Evolutionary conservation across 1,140 invertebrate species (phyloP).

Genomic region (Anoplophora glabripennis): DNA sequence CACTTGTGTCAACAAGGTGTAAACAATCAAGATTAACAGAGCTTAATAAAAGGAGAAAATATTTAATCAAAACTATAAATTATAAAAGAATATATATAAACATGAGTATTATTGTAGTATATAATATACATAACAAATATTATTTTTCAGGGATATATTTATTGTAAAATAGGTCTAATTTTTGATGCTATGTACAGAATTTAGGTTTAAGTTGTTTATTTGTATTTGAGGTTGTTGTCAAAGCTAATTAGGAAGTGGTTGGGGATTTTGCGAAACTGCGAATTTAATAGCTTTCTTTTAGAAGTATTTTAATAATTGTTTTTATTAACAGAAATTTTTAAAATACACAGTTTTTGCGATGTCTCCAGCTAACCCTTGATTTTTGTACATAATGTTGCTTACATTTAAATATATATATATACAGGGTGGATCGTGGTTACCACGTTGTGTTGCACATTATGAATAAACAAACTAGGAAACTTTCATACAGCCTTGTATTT

Average conservation of each 20-base stretch:
- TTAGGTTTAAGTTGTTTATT: too few species aligned
- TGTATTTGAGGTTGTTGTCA: background rate
- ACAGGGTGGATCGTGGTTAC: conserved; percentile 5
- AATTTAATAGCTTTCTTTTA: too few species aligned
- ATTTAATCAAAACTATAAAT: conserved; percentile 16
- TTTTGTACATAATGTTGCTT: conserved; percentile 14
- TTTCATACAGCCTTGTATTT: too few species aligned
- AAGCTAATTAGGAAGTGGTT: conserved; percentile 15
- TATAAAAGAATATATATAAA: background rate
- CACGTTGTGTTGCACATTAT: conserved; percentile 11
- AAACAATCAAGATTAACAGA: conserved; percentile 6
- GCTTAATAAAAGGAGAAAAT: conserved; percentile 6
- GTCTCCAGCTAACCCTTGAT: background rate
- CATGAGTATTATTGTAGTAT: too few species aligned
- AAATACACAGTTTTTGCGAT: too few species aligned
- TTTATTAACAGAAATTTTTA: too few species aligned
- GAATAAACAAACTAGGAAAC: too few species aligned
- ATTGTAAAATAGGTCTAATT: too few species aligned
- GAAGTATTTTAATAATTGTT: too few species aligned
- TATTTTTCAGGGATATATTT: too few species aligned
- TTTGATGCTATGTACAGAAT: too few species aligned
- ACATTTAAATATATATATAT: background rate
- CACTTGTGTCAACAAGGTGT: background rate
- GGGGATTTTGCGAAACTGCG: background rate
- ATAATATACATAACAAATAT: too few species aligned